Conservation (phyloP, 1,140 invertebrate genomes). For the Zaprionus davidi region DNA sequence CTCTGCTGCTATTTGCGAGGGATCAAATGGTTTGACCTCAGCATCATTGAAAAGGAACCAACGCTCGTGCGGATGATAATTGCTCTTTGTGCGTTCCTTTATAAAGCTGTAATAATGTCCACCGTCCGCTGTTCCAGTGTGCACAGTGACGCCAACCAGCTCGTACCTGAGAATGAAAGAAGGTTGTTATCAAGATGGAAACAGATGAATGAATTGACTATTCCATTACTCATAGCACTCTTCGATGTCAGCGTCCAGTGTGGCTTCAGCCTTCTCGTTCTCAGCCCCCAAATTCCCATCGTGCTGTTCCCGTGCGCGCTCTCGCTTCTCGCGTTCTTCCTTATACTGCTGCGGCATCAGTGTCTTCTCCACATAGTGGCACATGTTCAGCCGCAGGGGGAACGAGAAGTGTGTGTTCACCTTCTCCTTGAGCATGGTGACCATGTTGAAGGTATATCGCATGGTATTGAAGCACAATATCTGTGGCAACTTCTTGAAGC, state of each 20-base stretch:
- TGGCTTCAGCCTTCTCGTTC: conserved; percentile 70
- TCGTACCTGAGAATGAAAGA: conserved; percentile 90
- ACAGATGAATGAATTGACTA: neutral
- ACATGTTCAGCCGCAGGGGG: conserved; percentile 96
- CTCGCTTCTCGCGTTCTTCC: conserved; percentile 82
- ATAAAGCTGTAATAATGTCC: conserved; percentile 99
- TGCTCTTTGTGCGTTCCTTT: conserved; percentile 89
- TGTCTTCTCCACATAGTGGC: conserved; percentile 96
- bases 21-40: conserved; percentile 97
- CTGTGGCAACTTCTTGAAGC: conserved; percentile 96
- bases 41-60: conserved; percentile 98
- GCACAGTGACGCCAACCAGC: conserved; percentile 97
- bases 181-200: conserved; percentile 31
- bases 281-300: conserved; percentile 46
- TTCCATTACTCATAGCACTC: conserved; percentile 74
- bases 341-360: conserved; percentile 94
- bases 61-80: conserved; percentile 87
- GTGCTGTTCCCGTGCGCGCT: conserved; percentile 39
- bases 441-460: conserved; percentile 99
- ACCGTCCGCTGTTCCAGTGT: conserved; percentile 97
- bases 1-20: conserved; percentile 95
- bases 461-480: conserved; percentile 98
- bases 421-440: conserved; percentile 98
- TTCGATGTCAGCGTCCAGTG: conserved; percentile 68
- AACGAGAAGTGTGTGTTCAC: conserved; percentile 99